Percentiles rank a stretch among this genome's conserved stretches.
Evolutionary conservation across 2,113 vertebrate genomes (phyloP).

Genomic region (Microtus richardsoni): DNA sequence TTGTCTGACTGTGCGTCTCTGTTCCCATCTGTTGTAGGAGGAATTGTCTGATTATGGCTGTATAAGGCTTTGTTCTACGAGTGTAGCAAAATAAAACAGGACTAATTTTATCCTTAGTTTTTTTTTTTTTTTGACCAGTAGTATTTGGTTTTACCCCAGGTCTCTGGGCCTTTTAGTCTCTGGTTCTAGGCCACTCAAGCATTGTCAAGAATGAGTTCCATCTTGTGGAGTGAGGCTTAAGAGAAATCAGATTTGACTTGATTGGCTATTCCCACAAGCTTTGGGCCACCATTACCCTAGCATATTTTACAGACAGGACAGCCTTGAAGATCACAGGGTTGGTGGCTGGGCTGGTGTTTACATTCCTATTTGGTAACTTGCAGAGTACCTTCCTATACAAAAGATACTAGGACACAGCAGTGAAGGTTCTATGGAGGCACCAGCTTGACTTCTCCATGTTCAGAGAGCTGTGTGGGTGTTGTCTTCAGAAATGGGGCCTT

Average conservation of each 20-base stretch:
- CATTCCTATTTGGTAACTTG: neutral
- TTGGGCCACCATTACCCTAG: neutral
- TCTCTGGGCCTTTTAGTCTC: neutral
- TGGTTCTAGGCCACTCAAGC: neutral
- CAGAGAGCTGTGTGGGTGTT: neutral
- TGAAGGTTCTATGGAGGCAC: neutral
- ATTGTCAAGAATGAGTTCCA: neutral
- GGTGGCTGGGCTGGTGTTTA: neutral
- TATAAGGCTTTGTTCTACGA: neutral
- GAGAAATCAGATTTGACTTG: neutral
- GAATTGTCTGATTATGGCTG: neutral
- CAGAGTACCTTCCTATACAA: neutral
- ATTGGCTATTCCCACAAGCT: neutral
- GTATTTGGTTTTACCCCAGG: neutral
- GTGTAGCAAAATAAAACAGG: neutral
- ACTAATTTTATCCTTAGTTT: neutral
- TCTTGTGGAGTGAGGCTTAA: neutral
- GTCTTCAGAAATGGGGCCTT: neutral
- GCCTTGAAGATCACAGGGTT: neutral
- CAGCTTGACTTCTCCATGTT: neutral
- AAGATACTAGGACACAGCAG: neutral
- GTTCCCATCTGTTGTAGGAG: neutral
- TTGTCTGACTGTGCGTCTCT: neutral
- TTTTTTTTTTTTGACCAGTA: neutral
- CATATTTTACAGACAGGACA: neutral